These are phyloP conservation scores for Parnassius apollo DNA, from an alignment of 2,888 invertebrate genomes.

Conservation along the genomic window DNA sequence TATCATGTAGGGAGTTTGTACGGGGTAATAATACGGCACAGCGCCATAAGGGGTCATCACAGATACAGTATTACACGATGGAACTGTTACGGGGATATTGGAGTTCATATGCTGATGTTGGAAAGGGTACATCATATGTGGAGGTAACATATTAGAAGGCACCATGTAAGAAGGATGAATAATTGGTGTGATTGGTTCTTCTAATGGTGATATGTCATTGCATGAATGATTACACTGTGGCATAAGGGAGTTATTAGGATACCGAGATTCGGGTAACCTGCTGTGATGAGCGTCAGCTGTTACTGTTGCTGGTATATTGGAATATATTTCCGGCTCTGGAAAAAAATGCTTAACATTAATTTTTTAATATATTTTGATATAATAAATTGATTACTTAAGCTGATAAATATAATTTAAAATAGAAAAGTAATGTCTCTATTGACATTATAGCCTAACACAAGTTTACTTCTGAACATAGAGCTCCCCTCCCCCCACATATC, in stretches of 20 bases:
- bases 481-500: too few relatives aligned
- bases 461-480: too few relatives aligned
- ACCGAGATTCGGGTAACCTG: slow-evolving; percentile 43
- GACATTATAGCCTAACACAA: too few relatives aligned
- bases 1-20: slow-evolving; percentile 72
- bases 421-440: too few relatives aligned
- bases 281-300: slow-evolving; percentile 42
- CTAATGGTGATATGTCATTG: slow-evolving; percentile 41
- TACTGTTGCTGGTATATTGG: slow-evolving; percentile 58
- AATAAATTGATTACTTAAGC: too few relatives aligned
- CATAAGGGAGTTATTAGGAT: slow-evolving; percentile 34
- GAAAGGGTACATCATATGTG: slow-evolving; percentile 54
- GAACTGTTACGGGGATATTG: slow-evolving; percentile 46
- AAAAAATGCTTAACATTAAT: slow-evolving; percentile 23
- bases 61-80: slow-evolving; percentile 50
- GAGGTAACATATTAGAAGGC: slow-evolving; percentile 41
- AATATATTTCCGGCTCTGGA: slow-evolving; percentile 66
- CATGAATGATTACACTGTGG: slow-evolving; percentile 46
- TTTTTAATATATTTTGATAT: background rate
- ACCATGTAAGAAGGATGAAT: slow-evolving; percentile 48
- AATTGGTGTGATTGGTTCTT: slow-evolving; percentile 47
- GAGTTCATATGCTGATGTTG: slow-evolving; percentile 45
- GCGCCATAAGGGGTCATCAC: slow-evolving; percentile 63
- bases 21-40: slow-evolving; percentile 71
- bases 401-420: too few relatives aligned